phyloP scores from a whole-genome alignment of 2,888 invertebrate species.

The Peribatodes rhomboidaria region DNA sequence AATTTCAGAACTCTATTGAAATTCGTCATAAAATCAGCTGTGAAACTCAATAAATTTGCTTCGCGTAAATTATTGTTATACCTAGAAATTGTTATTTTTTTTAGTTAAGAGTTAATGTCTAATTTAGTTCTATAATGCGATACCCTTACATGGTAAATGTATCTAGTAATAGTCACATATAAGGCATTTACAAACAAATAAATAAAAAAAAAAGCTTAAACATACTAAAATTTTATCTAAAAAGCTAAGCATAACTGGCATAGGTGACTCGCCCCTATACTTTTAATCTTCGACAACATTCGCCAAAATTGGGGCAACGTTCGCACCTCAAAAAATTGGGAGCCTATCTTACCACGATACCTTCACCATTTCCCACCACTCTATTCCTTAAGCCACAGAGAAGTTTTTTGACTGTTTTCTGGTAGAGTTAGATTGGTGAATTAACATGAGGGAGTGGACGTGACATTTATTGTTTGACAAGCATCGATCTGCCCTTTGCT shows the following conservation, averaged over 20 bases:
- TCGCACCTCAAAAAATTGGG: constrained; percentile 83
- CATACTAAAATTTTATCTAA: not conserved
- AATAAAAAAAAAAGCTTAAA: not conserved
- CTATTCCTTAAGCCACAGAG: constrained; percentile 49
- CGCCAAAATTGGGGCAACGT: constrained; percentile 78
- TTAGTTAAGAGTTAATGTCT: no score
- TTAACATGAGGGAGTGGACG: constrained; percentile 84
- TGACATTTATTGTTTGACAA: constrained; percentile 87
- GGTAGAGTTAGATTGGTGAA: constrained; percentile 48
- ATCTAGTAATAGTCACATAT: no score
- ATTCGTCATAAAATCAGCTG: no score
- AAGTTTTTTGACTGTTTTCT: constrained; percentile 42
- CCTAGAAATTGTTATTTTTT: no score
- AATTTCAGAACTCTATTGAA: no score
- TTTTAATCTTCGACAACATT: constrained; percentile 75
- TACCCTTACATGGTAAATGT: no score
- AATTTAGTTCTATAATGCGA: no score
- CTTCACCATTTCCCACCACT: constrained; percentile 44
- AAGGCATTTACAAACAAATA: no score
- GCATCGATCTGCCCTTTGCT: constrained; percentile 86
- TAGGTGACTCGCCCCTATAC: constrained; percentile 51
- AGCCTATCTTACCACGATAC: constrained; percentile 48
- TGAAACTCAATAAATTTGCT: not conserved
- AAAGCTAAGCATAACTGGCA: constrained; percentile 28
- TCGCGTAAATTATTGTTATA: no score